phyloP scores from a whole-genome alignment of 2,797 vertebrate genomes.

The Alectoris magna region DNA sequence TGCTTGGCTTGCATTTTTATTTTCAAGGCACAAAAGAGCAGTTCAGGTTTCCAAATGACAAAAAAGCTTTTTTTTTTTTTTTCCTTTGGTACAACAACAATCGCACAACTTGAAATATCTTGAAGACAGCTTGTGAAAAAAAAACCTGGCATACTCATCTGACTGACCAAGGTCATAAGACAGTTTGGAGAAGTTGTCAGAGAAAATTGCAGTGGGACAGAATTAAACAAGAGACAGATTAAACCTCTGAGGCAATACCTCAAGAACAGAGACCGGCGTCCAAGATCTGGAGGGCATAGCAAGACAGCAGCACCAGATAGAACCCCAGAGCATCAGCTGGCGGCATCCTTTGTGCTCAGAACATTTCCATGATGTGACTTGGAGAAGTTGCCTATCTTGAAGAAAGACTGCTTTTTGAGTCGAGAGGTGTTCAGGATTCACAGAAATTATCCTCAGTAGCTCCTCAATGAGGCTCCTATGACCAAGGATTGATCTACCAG shows the following conservation, averaged over 20 bases:
- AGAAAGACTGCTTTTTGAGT: neutral
- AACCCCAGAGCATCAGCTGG: neutral
- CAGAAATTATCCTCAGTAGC: neutral
- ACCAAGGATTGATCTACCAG: neutral
- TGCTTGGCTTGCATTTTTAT: neutral
- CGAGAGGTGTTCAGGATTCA: neutral
- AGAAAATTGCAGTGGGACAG: neutral
- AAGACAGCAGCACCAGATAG: fast-evolving
- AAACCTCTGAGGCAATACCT: neutral
- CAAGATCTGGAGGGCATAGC: neutral
- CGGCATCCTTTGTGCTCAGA: neutral
- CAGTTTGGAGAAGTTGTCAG: neutral
- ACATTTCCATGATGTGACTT: fast-evolving
- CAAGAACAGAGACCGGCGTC: neutral
- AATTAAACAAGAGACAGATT: neutral
- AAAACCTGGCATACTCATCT: neutral
- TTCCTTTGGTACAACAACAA: neutral
- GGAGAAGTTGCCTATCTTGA: neutral
- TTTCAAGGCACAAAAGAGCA: neutral
- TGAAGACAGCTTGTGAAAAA: neutral
- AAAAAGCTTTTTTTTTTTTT: neutral
- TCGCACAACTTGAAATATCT: neutral
- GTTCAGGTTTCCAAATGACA: neutral
- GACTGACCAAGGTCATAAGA: neutral
- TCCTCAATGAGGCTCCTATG: neutral